Base-by-base conservation (phyloP, 2,797 vertebrate genomes). In the Notolepis coatsorum region DNA sequence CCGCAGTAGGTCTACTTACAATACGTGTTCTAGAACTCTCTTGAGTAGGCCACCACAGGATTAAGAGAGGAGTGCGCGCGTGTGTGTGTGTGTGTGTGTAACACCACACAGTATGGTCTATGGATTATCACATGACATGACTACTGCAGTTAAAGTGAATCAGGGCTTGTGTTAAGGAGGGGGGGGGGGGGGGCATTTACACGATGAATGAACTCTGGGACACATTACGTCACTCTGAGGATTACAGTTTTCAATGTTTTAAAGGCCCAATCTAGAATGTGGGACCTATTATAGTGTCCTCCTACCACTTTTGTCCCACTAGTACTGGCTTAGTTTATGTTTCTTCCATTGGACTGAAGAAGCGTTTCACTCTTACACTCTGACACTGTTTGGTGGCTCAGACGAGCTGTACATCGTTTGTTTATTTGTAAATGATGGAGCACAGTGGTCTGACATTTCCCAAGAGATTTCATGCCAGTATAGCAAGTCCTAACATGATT, bases 111-210 rank as follows among this genome's bases (percentile, higher is more conserved):
- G 65, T n/a, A n/a, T n/a, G n/a, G n/a, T n/a, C n/a, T n/a, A n/a
- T n/a, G 60, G 73, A 72, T 78, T 77, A 78, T 74, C 73, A 84
- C 66, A 69, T 81, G 75, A 78, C 65, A 68, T n/a, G n/a, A n/a
- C n/a, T n/a, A n/a, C n/a, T 47, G 27, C 17, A 23, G 59, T 30
- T 56, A 47, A 33, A 6, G 51, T 56, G 18, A 62, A 61, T 20
- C 48, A 51, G 57, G 45, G 62, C 43, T 79, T 74, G 71, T 33
- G 1, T 1, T 3, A n/a, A 13, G 23, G 31, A 23, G 9, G 35
- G 13, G 15, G 1, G 1, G 4, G 13, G n/a, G 23, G 31, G 20
- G 9, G 35, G 13, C 15, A 37, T 7, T 15, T 37, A 45, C 20
- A 21, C 50, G 9, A 46, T 64, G 53, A 55, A 62, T 71, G 10